Evolutionary conservation across 2,888 invertebrate species (phyloP), one percentile per base, ranked within the genome.

Genomic region (Prosopocoilus inquinatus): DNA sequence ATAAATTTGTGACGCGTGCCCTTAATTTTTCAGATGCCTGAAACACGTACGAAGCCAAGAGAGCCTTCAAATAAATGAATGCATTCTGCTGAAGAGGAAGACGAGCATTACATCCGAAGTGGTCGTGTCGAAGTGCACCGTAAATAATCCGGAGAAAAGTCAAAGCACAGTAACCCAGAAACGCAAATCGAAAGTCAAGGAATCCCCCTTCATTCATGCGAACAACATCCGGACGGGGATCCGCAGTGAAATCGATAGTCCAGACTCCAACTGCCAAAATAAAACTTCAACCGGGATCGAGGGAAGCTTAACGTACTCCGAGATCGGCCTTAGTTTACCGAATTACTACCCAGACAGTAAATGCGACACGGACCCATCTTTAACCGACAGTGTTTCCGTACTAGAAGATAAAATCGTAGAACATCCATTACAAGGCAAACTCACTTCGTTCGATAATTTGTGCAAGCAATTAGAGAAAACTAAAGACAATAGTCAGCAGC

Each of bases 201-300:
- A 49, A 16, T 36, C 45, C 4, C 36, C 45, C 9, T 32, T 46
- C 16, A 46, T 47, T 33, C 50, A 53, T 16, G 43, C 50, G 45
- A 58, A 55, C 43, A 50, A 50, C 15, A 36, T 53, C 38, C 52
- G 53, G 47, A 16, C 15, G 9, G 50, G 47, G 35, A 50, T 39
- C 41, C 57, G 53, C 79, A 35, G 81, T 66, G 82, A 82, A 74
- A 80, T 81, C 56, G 84, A 84, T 65, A 83, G 82, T 70, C 74
- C 83, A 64, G 82, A 83, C 71, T 82, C 82, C 1, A 82, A 82
- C 67, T 82, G 80, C 75, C 80, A 82, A 39, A 78, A 82, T 64
- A 82, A 81, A 70, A 80, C 82, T 67, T 81, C 81, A 53, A 79
- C 80, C 55, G 81, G 69, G 47, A 67, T 64, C 43, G 46, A 69